A percentile compares a stretch with the other conserved stretches of the same genome.
Conservation (phyloP, 2,797 vertebrate genomes). For the Rhinella marina region DNA sequence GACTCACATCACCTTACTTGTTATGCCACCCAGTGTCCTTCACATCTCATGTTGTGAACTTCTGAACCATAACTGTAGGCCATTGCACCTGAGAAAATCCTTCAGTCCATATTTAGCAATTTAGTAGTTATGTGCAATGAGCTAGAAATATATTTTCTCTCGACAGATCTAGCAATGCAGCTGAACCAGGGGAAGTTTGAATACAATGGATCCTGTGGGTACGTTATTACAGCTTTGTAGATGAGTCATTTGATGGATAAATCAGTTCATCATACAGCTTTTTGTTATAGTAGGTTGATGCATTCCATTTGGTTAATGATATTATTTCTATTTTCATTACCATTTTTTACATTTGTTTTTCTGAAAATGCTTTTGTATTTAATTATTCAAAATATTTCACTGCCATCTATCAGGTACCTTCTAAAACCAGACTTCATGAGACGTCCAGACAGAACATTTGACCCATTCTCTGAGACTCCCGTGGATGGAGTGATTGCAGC, state of each 20-base stretch:
- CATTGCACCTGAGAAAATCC: background rate
- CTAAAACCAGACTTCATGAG: constrained; percentile 98
- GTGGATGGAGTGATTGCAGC: constrained; percentile 98
- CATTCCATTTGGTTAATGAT: constrained; percentile 78
- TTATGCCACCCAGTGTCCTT: background rate
- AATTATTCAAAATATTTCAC: background rate
- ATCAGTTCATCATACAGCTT: background rate
- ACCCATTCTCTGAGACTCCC: constrained; percentile 97
- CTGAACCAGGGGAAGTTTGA: constrained; percentile 99
- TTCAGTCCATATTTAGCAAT: background rate
- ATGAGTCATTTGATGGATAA: background rate
- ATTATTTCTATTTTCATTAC: too few relatives aligned
- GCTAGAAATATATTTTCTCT: constrained; percentile 66
- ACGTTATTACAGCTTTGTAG: constrained; percentile 70
- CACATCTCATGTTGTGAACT: background rate
- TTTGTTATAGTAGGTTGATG: too few relatives aligned
- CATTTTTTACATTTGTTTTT: background rate
- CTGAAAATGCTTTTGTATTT: background rate
- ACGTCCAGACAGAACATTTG: constrained; percentile 93
- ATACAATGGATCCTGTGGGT: constrained; percentile 99
- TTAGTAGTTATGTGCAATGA: background rate
- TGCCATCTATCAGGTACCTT: constrained; percentile 70
- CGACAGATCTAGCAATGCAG: constrained; percentile 97
- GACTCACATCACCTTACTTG: background rate
- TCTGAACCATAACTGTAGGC: background rate